These are phyloP conservation scores for Strongylocentrotus purpuratus DNA, from an alignment of 35 echinoderm and acorn worm genomes.

Conservation along the genomic window DNA sequence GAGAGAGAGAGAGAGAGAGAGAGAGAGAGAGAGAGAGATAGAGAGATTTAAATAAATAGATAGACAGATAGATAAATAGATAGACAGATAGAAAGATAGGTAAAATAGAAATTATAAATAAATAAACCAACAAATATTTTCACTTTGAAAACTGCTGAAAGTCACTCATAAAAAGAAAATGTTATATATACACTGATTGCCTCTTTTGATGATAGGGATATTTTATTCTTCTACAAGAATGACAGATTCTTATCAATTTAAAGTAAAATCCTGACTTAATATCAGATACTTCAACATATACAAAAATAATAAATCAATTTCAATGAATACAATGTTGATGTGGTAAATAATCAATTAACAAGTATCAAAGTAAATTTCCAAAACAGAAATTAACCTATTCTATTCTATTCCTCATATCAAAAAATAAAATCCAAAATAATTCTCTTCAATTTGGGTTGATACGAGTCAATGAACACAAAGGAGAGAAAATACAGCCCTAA, in stretches of 20 bases:
- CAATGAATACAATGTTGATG: not conserved
- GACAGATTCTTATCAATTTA: not conserved
- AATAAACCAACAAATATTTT: not conserved
- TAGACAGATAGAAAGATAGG: too few species aligned
- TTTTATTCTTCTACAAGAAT: not conserved
- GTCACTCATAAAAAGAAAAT: not conserved
- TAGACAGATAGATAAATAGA: too few species aligned
- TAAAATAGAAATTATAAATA: too few species aligned
- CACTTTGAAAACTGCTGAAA: not conserved
- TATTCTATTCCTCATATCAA: not conserved
- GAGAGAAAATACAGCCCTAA: not conserved
- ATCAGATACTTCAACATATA: not conserved
- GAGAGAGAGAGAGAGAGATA: too few species aligned
- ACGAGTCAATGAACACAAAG: too few species aligned
- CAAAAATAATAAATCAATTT: not conserved
- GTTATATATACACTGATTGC: not conserved
- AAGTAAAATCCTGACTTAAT: not conserved
- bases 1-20: too few species aligned
- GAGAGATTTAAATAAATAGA: too few species aligned
- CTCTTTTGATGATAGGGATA: not conserved
- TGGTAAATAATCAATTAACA: too few species aligned
- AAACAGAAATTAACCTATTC: not conserved
- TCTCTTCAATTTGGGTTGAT: too few species aligned
- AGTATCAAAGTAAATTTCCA: not conserved
- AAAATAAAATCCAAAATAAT: too few species aligned